Evolutionary conservation across 2,113 vertebrate genomes (phyloP).

Genomic region (Probosciger aterrimus): DNA sequence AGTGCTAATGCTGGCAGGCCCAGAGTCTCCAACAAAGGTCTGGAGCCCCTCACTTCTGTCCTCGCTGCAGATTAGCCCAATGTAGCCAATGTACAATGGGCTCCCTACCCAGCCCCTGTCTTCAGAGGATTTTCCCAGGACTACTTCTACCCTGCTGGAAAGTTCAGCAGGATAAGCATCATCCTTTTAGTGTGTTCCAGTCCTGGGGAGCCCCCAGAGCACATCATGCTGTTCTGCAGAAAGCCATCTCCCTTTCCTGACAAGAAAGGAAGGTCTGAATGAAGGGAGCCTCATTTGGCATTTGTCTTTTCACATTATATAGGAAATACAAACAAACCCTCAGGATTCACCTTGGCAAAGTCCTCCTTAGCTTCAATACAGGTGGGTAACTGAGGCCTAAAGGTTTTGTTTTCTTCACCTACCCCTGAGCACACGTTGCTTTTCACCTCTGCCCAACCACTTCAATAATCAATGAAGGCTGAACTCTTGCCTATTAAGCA

Average conservation of each 20-base stretch:
- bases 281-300: neutral
- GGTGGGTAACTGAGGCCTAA: neutral
- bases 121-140: neutral
- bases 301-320: neutral
- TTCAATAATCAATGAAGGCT: neutral
- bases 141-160: neutral
- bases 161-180: neutral
- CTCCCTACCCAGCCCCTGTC: neutral
- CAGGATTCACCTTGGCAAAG: neutral
- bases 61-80: neutral
- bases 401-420: neutral
- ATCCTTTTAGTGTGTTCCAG: neutral
- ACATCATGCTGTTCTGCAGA: neutral
- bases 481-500: slow-evolving; percentile 17
- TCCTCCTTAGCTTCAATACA: neutral
- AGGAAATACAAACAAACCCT: neutral
- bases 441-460: neutral
- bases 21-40: neutral
- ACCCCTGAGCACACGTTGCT: neutral
- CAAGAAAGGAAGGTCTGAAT: neutral
- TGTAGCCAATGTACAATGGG: accelerated
- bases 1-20: neutral
- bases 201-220: neutral
- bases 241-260: accelerated
- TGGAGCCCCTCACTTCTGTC: neutral